Evolutionary conservation across 2,888 invertebrate species (phyloP), one percentile per base, ranked within the genome.

Genomic region (Brachyopa scutellaris): DNA sequence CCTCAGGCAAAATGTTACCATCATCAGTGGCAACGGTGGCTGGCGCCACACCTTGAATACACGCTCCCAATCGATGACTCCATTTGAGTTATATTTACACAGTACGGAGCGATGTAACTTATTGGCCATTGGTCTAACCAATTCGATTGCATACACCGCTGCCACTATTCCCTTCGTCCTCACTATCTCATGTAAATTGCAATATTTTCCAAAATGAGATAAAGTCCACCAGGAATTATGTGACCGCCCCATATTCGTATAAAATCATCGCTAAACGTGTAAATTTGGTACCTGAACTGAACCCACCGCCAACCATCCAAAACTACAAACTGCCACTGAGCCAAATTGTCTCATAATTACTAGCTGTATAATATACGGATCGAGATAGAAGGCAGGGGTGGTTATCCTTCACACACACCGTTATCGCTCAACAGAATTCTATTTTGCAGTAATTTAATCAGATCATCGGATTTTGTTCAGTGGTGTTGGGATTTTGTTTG

Each of bases 201-300:
- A 73, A 73, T 73, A 73, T 64, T 73, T 73, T 47, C 45, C 55
- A 31, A 64, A 45, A 55, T 51, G 73, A 53, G 73, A 64, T 64
- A 64, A 64, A 64, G 42, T 73, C 64, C 64, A 64, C 62, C 73
- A 64, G 55, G 13, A 73, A 64, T 64, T 55, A 62, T 64, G 55
- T 47, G 64, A 64, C 64, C 38, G 42, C 29, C 42, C 45, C 72
- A 42, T n/a, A n/a, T n/a, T 7, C 38, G 8, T 33, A 55, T 62
- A 62, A 51, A 61, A 61, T 64, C 53, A 47, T 73, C 38, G 53
- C 36, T 45, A 26, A 62, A 55, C 55, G 62, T 73, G 72, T 72
- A 62, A 72, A 72, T 73, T 73, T 47, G 15, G 47, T n/a, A 19
- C 45, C 5, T 2, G n/a, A 26, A 26, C 40, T 23, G 11, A 31